Conservation (phyloP, 1,140 invertebrate genomes). For the Latrodectus geometricus region DNA sequence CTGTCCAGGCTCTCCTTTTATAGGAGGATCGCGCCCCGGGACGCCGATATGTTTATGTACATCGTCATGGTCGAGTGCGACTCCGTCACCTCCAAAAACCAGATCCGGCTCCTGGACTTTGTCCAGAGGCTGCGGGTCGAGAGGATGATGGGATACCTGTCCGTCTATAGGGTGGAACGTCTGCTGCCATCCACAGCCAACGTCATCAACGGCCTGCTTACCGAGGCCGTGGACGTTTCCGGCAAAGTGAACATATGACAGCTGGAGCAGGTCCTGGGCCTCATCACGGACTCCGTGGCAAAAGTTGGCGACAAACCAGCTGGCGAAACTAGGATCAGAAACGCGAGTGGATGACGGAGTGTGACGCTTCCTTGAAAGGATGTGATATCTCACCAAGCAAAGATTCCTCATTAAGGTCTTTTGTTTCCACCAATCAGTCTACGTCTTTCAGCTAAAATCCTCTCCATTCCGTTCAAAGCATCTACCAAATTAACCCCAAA, state of each 20-base stretch:
- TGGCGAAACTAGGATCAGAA: too few relatives aligned
- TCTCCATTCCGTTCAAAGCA: too few relatives aligned
- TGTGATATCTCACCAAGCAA: too few relatives aligned
- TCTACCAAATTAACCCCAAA: too few relatives aligned
- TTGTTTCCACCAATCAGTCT: too few relatives aligned
- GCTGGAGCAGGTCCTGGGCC: constrained; percentile 42
- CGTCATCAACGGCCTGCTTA: constrained; percentile 52
- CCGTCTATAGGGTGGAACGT: constrained; percentile 69
- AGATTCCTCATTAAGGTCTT: too few relatives aligned
- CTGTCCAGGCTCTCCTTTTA: constrained; percentile 69
- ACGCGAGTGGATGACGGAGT: too few relatives aligned
- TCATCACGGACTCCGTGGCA: constrained; percentile 13
- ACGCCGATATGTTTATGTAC: constrained; percentile 70
- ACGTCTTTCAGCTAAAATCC: too few relatives aligned
- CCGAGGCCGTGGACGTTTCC: constrained; percentile 8
- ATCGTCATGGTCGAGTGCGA: constrained; percentile 70
- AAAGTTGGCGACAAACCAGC: too few relatives aligned
- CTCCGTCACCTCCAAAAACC: constrained; percentile 65
- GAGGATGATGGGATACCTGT: constrained; percentile 69
- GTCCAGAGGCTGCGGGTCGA: constrained; percentile 69
- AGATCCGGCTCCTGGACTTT: constrained; percentile 68
- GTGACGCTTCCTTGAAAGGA: too few relatives aligned
- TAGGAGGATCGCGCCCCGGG: constrained; percentile 66
- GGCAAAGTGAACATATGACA: constrained; percentile 56
- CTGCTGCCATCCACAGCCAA: constrained; percentile 62